Evolutionary conservation across 2,113 vertebrate genomes (phyloP).

Genomic region (Hystrix brachyura): DNA sequence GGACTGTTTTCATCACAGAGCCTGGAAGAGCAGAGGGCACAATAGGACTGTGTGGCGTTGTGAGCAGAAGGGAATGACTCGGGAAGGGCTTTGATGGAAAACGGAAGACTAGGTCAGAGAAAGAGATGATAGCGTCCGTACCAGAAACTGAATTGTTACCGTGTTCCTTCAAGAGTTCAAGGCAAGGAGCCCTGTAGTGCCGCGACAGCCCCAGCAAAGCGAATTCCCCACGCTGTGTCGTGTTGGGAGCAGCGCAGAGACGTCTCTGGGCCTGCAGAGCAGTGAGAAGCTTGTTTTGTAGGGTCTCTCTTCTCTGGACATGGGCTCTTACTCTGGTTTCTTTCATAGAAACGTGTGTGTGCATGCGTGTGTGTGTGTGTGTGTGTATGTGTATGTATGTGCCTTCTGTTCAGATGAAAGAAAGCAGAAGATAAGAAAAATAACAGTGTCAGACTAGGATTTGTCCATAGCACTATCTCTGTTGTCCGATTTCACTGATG

Average conservation of each 20-base stretch:
- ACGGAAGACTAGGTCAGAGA: neutral
- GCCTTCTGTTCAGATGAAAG: neutral
- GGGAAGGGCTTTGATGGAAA: neutral
- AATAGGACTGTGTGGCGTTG: neutral
- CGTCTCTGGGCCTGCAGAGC: neutral
- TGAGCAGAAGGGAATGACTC: neutral
- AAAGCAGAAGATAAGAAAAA: neutral
- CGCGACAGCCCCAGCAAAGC: neutral
- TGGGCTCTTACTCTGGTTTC: neutral
- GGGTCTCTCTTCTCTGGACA: neutral
- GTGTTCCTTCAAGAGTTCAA: neutral
- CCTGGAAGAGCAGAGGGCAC: neutral
- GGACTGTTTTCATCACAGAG: neutral
- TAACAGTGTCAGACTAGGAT: neutral
- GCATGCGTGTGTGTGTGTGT: no score
- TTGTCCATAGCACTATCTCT: neutral
- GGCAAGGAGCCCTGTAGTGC: neutral
- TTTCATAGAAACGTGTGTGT: neutral
- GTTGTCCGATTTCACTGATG: neutral
- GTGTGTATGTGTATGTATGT: neutral
- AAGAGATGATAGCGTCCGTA: neutral
- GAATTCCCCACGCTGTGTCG: neutral
- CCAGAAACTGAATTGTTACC: neutral
- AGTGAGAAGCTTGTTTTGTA: neutral
- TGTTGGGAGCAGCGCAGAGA: neutral